phyloP scores from a whole-genome alignment of 2,797 vertebrate genomes.

The Acanthis flammea region DNA sequence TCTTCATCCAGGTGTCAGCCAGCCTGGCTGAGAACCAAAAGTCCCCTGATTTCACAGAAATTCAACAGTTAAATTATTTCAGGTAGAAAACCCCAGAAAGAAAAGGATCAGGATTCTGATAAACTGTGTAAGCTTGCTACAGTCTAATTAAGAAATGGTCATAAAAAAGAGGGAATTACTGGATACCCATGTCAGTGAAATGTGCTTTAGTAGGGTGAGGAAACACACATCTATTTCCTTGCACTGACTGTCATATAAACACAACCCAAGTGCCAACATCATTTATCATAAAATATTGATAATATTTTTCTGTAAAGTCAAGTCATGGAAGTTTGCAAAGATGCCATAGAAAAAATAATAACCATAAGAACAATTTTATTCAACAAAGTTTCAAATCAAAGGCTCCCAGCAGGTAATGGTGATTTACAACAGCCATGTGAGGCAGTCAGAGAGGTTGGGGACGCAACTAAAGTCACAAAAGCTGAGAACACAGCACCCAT shows the following conservation, averaged over 20 bases:
- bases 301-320: neutral
- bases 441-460: neutral
- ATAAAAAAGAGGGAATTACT: neutral
- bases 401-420: neutral
- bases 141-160: neutral
- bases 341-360: neutral
- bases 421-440: neutral
- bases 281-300: neutral
- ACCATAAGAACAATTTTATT: neutral
- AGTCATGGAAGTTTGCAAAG: neutral
- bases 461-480: neutral
- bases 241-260: neutral
- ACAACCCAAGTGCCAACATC: neutral
- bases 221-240: neutral
- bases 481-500: neutral
- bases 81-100: conserved; percentile 44
- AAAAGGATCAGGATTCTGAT: conserved; percentile 30
- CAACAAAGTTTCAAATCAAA: neutral
- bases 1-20: conserved; percentile 15
- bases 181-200: neutral
- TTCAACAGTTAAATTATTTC: conserved; percentile 37
- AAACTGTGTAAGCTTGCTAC: neutral
- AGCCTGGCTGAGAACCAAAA: conserved; percentile 45
- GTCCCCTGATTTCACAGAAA: conserved; percentile 68
- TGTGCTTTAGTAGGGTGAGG: neutral